These are phyloP conservation scores for Noctua fimbriata DNA, from an alignment of 2,888 invertebrate species.

Conservation along the genomic window DNA sequence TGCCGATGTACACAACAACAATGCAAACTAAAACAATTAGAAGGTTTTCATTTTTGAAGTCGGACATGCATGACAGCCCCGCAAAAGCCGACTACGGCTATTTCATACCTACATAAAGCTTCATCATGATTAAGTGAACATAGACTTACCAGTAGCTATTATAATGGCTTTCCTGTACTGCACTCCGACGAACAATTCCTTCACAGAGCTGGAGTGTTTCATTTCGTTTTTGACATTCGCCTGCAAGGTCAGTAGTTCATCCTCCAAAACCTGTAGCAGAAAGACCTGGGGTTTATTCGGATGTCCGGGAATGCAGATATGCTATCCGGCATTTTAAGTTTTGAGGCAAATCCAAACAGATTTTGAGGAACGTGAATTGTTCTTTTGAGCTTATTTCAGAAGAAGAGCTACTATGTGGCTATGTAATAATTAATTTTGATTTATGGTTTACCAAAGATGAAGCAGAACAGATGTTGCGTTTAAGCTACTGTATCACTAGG, in stretches of 20 bases:
- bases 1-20: not conserved
- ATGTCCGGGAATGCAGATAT: not conserved
- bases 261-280: constrained; percentile 76
- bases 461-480: not conserved
- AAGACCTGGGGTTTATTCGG: not conserved
- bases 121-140: not conserved
- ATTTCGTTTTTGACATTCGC: constrained; percentile 86
- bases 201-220: constrained; percentile 82
- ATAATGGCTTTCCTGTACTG: constrained; percentile 87
- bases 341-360: not conserved
- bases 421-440: not conserved
- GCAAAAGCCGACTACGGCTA: not conserved
- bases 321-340: not conserved
- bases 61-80: not conserved
- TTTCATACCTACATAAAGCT: not conserved
- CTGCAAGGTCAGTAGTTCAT: constrained; percentile 76
- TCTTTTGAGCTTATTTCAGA: not conserved
- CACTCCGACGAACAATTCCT: constrained; percentile 86
- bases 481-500: not conserved
- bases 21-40: not conserved
- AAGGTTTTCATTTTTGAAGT: not conserved
- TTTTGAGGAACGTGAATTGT: not conserved
- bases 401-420: not conserved
- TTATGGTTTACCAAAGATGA: not conserved
- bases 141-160: constrained; percentile 80